A percentile compares a stretch with the other conserved stretches of the same genome.
Conservation (phyloP, 2,113 vertebrate genomes). For the Peromyscus maniculatus region DNA sequence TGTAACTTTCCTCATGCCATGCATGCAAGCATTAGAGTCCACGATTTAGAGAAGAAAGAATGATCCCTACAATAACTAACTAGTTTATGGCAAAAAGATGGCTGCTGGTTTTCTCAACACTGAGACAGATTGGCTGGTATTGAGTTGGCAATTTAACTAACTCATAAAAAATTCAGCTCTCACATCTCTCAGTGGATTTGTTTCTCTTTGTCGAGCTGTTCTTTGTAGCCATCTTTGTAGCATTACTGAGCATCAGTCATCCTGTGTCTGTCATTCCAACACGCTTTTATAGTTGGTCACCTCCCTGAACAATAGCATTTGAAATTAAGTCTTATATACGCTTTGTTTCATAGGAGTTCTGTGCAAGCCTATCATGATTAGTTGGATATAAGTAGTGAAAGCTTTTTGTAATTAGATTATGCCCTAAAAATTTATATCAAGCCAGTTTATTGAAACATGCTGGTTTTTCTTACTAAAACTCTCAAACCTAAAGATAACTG, state of each 20-base stretch:
- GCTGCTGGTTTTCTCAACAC: constrained; percentile 16
- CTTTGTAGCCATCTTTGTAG: background rate
- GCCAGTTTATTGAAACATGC: background rate
- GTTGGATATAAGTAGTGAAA: background rate
- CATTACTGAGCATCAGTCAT: constrained; percentile 15
- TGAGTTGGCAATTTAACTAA: constrained; percentile 13
- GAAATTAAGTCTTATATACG: background rate
- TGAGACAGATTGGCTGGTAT: background rate
- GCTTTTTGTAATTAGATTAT: background rate
- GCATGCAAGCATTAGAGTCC: background rate
- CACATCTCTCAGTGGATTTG: background rate
- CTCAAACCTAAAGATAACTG: background rate
- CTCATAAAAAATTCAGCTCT: constrained; percentile 50
- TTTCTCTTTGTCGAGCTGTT: constrained; percentile 26
- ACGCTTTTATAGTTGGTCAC: background rate
- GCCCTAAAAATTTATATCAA: background rate
- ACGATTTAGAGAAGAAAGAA: background rate
- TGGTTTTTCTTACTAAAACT: background rate
- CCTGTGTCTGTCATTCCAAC: background rate
- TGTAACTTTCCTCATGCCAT: background rate
- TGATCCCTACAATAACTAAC: background rate
- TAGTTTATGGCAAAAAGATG: constrained; percentile 12
- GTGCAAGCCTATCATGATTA: background rate
- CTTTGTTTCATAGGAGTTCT: background rate
- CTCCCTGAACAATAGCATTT: background rate